phyloP scores from a whole-genome alignment of 2,113 vertebrate species.

The Tenrec ecaudatus region DNA sequence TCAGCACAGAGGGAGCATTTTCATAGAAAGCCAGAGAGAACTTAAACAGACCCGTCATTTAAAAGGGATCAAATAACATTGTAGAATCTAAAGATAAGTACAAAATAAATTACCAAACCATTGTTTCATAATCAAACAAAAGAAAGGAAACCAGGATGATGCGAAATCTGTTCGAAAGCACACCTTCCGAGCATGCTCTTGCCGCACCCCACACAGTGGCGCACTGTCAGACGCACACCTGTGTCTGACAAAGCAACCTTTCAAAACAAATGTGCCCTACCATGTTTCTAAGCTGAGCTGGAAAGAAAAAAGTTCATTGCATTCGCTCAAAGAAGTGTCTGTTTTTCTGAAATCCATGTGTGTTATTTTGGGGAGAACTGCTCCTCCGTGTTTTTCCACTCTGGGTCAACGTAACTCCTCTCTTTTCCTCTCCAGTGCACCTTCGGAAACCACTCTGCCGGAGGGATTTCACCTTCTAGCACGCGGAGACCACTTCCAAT shows the following conservation, averaged over 20 bases:
- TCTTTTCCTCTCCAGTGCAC: constrained; percentile 57
- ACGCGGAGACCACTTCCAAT: constrained; percentile 35
- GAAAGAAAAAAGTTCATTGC: constrained; percentile 76
- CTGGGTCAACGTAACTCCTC: constrained; percentile 54
- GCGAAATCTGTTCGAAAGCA: constrained; percentile 76
- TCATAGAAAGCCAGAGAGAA: neutral
- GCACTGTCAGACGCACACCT: constrained; percentile 80
- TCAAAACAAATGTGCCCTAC: constrained; percentile 79
- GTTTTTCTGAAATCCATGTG: constrained; percentile 70
- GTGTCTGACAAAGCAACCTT: constrained; percentile 84
- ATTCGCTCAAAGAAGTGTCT: constrained; percentile 79
- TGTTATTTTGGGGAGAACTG: constrained; percentile 63
- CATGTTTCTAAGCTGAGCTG: constrained; percentile 68
- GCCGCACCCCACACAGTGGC: constrained; percentile 59
- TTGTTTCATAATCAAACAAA: constrained; percentile 10
- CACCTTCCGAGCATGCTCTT: constrained; percentile 64
- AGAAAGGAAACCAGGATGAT: constrained; percentile 66
- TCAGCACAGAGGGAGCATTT: constrained; percentile 10
- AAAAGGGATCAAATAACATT: neutral
- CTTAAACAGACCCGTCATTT: neutral
- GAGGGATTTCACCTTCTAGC: constrained; percentile 76
- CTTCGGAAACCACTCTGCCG: constrained; percentile 73
- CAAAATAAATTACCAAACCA: neutral
- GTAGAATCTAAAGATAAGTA: constrained; percentile 5
- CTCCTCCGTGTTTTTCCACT: constrained; percentile 81